Evolutionary conservation across 2,113 vertebrate species (phyloP), one percentile per base, ranked within the genome.

Genomic region (Bambusicola thoracicus): DNA sequence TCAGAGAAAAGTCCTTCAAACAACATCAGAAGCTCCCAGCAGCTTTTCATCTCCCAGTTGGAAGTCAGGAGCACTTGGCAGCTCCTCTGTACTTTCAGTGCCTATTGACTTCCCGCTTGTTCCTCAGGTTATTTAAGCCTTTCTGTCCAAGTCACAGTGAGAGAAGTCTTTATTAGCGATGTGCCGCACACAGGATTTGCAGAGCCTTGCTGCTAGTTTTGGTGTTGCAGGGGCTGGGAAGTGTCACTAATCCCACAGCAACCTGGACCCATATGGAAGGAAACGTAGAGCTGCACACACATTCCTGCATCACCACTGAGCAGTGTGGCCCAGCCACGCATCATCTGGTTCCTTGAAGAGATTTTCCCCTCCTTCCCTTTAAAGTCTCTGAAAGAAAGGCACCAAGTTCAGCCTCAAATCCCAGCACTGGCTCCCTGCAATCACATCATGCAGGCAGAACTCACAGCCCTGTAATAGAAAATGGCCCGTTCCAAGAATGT

Each of bases 221-320:
- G 2, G 0, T 0, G 4, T 41, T 59, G 32, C 25, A 59, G 46
- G 30, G 6, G 27, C 27, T 67, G 86, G 67, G 49, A n/a, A 58
- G 25, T 8, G 13, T n/a, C 78, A 66, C 18, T 48, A 22, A 8
- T 78, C 61, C 30, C 48, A 78, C 0, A 0, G 41, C n/a, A 84
- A 36, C 15, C 68, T 6, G 1, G 69, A 87, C 29, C 46, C 24
- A 22, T 0, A 2, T 79, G 81, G 62, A 69, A 92, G 15, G 51
- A 83, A 0, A 0, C 2, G 16, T 22, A 13, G 32, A 44, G 34
- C 55, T 46, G 40, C 2, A 18, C 30, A 20, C 16, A 8, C 5
- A 0, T 24, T 56, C 32, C 44, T 34, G 49, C 29, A 14, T 24
- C 40, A 49, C 32, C 29, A 24, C 61, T 36, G 34, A 63, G 38